Evolutionary conservation across 2,797 vertebrate genomes (phyloP), one percentile per base, ranked within the genome.

Genomic region (Aeoliscus strigatus): DNA sequence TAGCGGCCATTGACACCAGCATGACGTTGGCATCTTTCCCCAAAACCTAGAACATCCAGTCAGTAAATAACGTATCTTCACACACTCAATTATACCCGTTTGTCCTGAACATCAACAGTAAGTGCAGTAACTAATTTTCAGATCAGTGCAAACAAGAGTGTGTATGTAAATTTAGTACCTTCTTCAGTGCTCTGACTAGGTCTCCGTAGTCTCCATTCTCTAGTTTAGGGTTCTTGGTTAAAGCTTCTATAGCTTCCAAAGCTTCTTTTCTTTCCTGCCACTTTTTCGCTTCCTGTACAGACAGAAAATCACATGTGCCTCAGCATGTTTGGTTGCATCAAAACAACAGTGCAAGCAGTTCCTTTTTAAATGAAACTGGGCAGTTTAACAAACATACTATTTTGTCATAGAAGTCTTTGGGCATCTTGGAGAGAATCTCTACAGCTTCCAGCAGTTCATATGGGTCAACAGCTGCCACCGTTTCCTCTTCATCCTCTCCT

Each of bases 191-290:
- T 87, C 93, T 89, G 45, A 95, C 93, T 30, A 98, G 84, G 59
- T 99, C 96, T 50, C 91, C 91, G 66, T 91, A 99, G 75, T 99
- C 96, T 60, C 96, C 96, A 1, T 85, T 86, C 77, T 99, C 96
- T 41, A 99, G 39, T 78, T 93, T 99, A 28, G 91, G 96, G 56
- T 94, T 97, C 86, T 96, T 99, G 21, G 86, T 76, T 31, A 98
- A 82, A 15, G 75, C 1, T 61, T 99, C 96, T 3, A 97, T 61
- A 30, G 91, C 90, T 70, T 99, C 96, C 60, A 99, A 78, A 18
- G 90, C 95, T 79, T 98, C 96, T 77, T 98, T 99, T 52, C 96
- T 92, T 75, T 99, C 96, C 77, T 99, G 96, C 96, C 96, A 99
- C 74, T 99, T 99, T 78, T 98, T 99, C 48, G 96, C 95, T 80